Evolutionary conservation across 2,797 vertebrate genomes (phyloP).

Genomic region (Pangasius mekongensis): DNA sequence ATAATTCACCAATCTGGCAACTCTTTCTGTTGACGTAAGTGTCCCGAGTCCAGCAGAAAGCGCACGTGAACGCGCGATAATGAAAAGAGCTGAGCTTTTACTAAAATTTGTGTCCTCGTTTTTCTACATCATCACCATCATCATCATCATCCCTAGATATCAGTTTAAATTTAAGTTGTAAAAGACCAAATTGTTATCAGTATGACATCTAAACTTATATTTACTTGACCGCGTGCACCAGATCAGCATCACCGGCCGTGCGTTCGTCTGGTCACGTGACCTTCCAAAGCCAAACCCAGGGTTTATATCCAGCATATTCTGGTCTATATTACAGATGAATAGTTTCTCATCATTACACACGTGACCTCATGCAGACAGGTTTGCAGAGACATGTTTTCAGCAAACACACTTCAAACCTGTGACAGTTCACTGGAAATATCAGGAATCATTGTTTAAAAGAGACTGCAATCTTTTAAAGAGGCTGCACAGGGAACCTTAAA

Average conservation of each 20-base stretch:
- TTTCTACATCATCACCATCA: neutral
- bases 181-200: neutral
- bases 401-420: no score
- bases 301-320: neutral
- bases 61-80: neutral
- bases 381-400: no score
- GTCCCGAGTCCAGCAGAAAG: neutral
- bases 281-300: neutral
- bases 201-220: neutral
- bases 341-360: neutral
- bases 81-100: neutral
- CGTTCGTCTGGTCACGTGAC: neutral
- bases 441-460: no score
- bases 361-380: no score
- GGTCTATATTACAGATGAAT: no score
- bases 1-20: slow-evolving; percentile 21
- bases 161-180: neutral
- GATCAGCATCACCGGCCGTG: neutral
- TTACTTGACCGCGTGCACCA: neutral
- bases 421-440: no score
- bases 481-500: no score
- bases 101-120: neutral
- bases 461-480: neutral
- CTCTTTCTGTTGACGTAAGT: slow-evolving; percentile 16
- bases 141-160: neutral